Evolutionary conservation across 1,140 invertebrate genomes (phyloP).

Genomic region (Asbolus verrucosus): DNA sequence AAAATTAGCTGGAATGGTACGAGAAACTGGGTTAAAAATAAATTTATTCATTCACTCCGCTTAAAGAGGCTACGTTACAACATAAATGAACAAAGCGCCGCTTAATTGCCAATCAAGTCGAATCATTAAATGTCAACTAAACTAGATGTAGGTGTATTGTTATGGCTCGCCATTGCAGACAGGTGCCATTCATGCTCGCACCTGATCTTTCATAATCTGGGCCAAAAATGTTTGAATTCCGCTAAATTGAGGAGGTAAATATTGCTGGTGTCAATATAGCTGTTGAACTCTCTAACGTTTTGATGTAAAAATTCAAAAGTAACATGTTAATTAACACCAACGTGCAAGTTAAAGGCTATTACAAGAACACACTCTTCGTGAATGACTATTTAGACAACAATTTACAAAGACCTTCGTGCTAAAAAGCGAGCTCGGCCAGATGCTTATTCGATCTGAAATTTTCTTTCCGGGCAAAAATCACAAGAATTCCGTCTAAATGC

Average conservation of each 20-base stretch:
- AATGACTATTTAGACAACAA: constrained; percentile 32
- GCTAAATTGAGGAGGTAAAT: constrained; percentile 8
- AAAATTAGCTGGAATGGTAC: neutral
- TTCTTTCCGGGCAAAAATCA: constrained; percentile 4
- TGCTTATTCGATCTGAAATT: constrained; percentile 10
- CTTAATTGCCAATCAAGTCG: constrained; percentile 41
- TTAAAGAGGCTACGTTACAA: neutral
- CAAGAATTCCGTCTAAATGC: constrained; percentile 15
- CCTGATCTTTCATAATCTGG: neutral
- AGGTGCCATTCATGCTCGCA: neutral
- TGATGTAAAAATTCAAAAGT: constrained; percentile 35
- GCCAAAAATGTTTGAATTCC: constrained; percentile 3
- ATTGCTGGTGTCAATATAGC: constrained; percentile 29
- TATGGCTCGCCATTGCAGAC: neutral
- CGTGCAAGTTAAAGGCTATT: constrained; percentile 34
- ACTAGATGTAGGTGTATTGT: constrained; percentile 16
- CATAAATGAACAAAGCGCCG: constrained; percentile 41
- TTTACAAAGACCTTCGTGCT: constrained; percentile 15
- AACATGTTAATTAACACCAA: constrained; percentile 35
- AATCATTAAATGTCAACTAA: constrained; percentile 29
- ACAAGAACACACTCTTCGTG: constrained; percentile 29
- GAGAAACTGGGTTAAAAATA: neutral
- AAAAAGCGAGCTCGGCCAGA: constrained; percentile 26
- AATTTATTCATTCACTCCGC: neutral
- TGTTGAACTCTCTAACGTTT: constrained; percentile 36